Percentiles rank a stretch among this genome's conserved stretches.
These are phyloP conservation scores for Anagyrus pseudococci DNA, from an alignment of 2,888 invertebrate species.

Conservation along the genomic window DNA sequence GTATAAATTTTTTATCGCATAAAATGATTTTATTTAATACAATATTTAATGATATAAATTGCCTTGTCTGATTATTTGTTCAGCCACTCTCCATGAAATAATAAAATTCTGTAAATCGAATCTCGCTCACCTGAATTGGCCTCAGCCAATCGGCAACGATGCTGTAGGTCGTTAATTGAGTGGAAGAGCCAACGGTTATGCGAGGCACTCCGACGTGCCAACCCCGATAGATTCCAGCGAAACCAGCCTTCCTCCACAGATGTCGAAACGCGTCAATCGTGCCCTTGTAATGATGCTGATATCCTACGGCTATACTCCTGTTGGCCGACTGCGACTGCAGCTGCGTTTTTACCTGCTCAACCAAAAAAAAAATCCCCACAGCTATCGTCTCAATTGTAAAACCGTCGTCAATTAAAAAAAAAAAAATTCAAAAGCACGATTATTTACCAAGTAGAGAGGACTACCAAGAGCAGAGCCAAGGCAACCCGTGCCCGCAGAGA, in stretches of 20 bases:
- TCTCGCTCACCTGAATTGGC: constrained; percentile 45
- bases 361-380: too few relatives aligned
- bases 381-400: background rate
- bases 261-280: constrained; percentile 69
- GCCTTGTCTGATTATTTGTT: too few relatives aligned
- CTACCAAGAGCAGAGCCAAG: constrained; percentile 83
- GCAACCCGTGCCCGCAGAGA: constrained; percentile 81
- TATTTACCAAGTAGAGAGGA: constrained; percentile 83
- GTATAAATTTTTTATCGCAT: too few relatives aligned
- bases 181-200: constrained; percentile 80
- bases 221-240: constrained; percentile 80
- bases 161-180: constrained; percentile 85
- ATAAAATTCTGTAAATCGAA: background rate
- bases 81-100: too few relatives aligned
- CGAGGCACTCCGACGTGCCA: constrained; percentile 76
- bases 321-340: constrained; percentile 76
- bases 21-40: too few relatives aligned
- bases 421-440: too few relatives aligned
- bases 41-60: too few relatives aligned
- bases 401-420: background rate
- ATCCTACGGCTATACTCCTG: constrained; percentile 87
- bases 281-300: constrained; percentile 79
- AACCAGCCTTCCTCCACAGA: constrained; percentile 67
- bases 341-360: constrained; percentile 82
- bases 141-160: constrained; percentile 71